A percentile compares a stretch with the other conserved stretches of the same genome.
phyloP scores from a whole-genome alignment of 2,113 vertebrate species.

The Trogon melanurus region DNA sequence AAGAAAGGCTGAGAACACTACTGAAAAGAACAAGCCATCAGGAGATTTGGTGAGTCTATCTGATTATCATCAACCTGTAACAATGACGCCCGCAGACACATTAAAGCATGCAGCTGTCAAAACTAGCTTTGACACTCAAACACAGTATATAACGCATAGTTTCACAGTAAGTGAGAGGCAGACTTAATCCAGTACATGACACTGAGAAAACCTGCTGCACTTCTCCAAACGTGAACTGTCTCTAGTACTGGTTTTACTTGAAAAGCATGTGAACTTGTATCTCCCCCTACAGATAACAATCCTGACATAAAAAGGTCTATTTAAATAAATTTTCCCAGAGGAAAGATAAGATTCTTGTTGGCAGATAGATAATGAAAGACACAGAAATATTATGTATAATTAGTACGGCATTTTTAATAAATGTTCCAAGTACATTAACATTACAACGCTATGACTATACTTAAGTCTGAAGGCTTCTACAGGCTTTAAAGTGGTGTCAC shows the following conservation, averaged over 20 bases:
- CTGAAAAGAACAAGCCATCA: not conserved
- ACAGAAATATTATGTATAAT: not conserved
- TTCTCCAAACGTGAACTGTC: not conserved
- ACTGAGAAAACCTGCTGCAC: not conserved
- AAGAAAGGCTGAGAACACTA: not conserved
- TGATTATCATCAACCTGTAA: not conserved
- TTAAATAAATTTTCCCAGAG: not conserved
- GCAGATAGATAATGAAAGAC: not conserved
- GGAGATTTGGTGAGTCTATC: not conserved
- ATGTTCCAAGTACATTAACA: not conserved
- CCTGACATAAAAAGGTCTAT: not conserved
- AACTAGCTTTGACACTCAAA: not conserved
- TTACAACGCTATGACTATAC: not conserved
- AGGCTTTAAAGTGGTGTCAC: not conserved
- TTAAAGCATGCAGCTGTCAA: not conserved
- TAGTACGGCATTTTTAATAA: not conserved
- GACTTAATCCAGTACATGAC: rapidly evolving
- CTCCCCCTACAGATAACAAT: not conserved
- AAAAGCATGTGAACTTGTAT: not conserved
- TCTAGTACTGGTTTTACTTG: not conserved
- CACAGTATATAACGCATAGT: rapidly evolving
- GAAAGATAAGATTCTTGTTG: not conserved
- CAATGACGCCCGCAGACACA: not conserved
- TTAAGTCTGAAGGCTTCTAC: not conserved
- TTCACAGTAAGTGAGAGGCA: not conserved